A percentile compares a stretch with the other conserved stretches of the same genome.
phyloP scores from a whole-genome alignment of 2,797 vertebrate species.

The Anguilla anguilla region DNA sequence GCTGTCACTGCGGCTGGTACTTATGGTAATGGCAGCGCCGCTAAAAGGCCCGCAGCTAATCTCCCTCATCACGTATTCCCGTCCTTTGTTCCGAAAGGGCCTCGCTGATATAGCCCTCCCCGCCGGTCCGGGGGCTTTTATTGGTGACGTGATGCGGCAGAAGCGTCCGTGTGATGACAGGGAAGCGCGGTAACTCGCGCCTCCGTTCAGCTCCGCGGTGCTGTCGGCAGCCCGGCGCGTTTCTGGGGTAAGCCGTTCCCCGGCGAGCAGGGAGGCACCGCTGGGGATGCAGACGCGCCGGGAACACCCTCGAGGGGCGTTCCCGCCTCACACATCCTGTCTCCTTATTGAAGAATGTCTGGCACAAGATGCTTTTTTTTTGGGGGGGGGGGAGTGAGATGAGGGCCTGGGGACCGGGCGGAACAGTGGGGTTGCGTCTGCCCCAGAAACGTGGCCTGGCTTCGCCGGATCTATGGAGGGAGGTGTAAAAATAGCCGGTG shows the following conservation, averaged over 20 bases:
- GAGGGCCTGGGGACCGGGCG: background rate
- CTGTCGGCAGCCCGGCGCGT: background rate
- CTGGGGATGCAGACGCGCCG: background rate
- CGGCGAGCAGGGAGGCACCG: background rate
- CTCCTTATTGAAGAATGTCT: background rate
- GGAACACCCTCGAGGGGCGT: background rate
- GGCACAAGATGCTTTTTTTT: background rate
- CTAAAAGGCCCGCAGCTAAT: slow-evolving; percentile 13
- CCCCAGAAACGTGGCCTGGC: slow-evolving; percentile 3
- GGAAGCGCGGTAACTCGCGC: background rate
- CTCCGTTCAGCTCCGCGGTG: background rate
- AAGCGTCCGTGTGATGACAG: background rate
- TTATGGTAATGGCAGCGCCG: background rate
- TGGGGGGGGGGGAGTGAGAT: background rate
- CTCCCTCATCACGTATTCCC: slow-evolving; percentile 6
- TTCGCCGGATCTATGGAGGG: background rate
- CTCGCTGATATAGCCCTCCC: background rate
- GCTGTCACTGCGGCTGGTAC: background rate
- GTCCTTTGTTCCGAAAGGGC: background rate
- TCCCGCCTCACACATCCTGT: background rate
- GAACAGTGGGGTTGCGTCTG: background rate
- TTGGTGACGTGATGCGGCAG: background rate
- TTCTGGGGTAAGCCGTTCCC: background rate
- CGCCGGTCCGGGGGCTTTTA: background rate
- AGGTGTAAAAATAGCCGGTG: slow-evolving; percentile 14